Percentiles rank a stretch among this genome's conserved stretches.
Evolutionary conservation across 2,888 invertebrate genomes (phyloP).

Genomic region (Micropterix aruncella): DNA sequence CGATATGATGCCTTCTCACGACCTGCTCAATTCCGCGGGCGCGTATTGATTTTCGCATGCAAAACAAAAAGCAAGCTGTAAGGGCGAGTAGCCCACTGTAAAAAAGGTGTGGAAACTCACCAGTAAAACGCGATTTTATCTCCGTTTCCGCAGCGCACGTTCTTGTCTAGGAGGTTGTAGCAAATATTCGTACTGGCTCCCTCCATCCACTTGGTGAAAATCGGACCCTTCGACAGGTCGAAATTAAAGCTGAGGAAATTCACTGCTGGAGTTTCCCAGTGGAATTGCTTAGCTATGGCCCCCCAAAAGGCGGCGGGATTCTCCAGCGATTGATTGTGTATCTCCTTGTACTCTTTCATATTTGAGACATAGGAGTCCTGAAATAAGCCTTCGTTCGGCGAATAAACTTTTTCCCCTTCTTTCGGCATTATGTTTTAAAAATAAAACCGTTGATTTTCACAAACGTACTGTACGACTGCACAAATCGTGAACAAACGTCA

Average conservation of each 20-base stretch:
- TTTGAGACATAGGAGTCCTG: constrained; percentile 50
- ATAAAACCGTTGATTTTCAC: too few relatives aligned
- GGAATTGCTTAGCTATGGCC: constrained; percentile 81
- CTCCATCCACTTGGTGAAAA: constrained; percentile 90
- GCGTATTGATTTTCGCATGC: too few relatives aligned
- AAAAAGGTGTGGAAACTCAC: too few relatives aligned
- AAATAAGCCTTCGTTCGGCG: constrained; percentile 40
- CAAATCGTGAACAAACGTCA: too few relatives aligned
- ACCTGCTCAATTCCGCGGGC: too few relatives aligned
- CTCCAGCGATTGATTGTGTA: constrained; percentile 77
- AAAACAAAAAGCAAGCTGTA: too few relatives aligned
- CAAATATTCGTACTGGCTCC: constrained; percentile 91
- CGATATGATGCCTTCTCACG: too few relatives aligned
- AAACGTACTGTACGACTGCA: too few relatives aligned
- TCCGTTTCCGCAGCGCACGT: constrained; percentile 77
- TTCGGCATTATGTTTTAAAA: too few relatives aligned
- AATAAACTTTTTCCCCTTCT: constrained; percentile 38
- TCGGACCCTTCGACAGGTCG: constrained; percentile 73
- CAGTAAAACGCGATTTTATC: constrained; percentile 91
- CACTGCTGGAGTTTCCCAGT: constrained; percentile 75
- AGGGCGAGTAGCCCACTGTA: too few relatives aligned
- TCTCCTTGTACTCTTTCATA: constrained; percentile 62
- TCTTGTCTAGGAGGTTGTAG: constrained; percentile 88
- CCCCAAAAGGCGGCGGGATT: constrained; percentile 89
- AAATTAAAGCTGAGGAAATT: constrained; percentile 87